A percentile compares a stretch with the other conserved stretches of the same genome.
Evolutionary conservation across 2,113 vertebrate genomes (phyloP).

Genomic region (Pollimyrus isidori): DNA sequence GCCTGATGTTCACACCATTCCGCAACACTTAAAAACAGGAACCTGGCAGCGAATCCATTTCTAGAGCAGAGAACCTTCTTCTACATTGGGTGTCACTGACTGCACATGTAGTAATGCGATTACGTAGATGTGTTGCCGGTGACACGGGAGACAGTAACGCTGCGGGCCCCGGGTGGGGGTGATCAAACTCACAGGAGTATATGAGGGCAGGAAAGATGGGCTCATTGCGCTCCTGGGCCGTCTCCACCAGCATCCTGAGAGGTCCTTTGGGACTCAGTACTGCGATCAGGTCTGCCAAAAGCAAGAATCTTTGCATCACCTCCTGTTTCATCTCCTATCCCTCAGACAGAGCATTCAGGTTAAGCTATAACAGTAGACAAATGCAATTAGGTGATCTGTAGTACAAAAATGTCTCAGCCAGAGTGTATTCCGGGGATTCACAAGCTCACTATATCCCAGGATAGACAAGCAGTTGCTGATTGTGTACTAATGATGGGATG

Average conservation of each 20-base stretch:
- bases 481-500: background rate
- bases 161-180: background rate
- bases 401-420: background rate
- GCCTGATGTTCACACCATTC: background rate
- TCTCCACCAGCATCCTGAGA: conserved; percentile 89
- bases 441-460: background rate
- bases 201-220: conserved; percentile 96
- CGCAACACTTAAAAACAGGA: background rate
- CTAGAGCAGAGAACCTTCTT: background rate
- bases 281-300: conserved; percentile 79
- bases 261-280: conserved; percentile 91
- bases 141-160: background rate
- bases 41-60: background rate
- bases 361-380: background rate
- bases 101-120: background rate
- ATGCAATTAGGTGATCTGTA: background rate
- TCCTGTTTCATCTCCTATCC: background rate
- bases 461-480: background rate
- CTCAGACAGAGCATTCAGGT: background rate
- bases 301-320: background rate
- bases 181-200: conserved; percentile 82
- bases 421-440: background rate
- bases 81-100: background rate
- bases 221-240: conserved; percentile 93
- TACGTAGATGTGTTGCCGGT: background rate